phyloP scores from a whole-genome alignment of 2,888 invertebrate genomes.

The Tridacna crocea region DNA sequence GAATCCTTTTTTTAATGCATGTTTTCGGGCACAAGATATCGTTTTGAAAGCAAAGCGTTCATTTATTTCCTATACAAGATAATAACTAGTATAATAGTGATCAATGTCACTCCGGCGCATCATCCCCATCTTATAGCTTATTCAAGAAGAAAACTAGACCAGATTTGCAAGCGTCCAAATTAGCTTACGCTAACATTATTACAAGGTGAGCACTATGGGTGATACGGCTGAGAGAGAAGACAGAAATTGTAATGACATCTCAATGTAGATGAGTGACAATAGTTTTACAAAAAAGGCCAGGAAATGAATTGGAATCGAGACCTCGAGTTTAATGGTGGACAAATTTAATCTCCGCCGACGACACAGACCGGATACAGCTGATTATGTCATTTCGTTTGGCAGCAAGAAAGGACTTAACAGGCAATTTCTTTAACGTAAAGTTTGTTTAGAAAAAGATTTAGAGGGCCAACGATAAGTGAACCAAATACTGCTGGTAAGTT shows the following conservation, averaged over 20 bases:
- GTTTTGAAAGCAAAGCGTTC: conserved; percentile 7
- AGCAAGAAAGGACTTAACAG: conserved; percentile 6
- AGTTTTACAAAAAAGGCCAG: conserved; percentile 49
- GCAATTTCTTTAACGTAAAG: no score
- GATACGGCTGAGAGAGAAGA: conserved; percentile 35
- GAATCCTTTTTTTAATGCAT: no score
- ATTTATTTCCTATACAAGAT: conserved; percentile 63
- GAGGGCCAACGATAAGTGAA: no score
- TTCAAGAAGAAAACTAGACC: conserved; percentile 61
- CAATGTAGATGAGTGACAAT: conserved; percentile 47
- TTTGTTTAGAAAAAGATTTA: no score
- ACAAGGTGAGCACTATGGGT: conserved; percentile 54
- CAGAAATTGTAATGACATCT: conserved; percentile 64
- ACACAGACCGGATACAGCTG: conserved; percentile 11
- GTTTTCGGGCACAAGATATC: not conserved
- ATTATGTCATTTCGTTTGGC: conserved; percentile 8
- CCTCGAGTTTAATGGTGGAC: conserved; percentile 34
- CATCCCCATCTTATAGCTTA: conserved; percentile 57
- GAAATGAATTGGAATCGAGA: conserved; percentile 43
- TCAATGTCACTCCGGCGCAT: conserved; percentile 60
- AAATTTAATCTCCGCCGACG: conserved; percentile 50
- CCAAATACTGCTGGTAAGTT: no score
- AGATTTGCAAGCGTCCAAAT: conserved; percentile 59
- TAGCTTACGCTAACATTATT: conserved; percentile 65
- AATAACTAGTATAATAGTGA: conserved; percentile 63